phyloP scores from a whole-genome alignment of 53 echinoderm and acorn worm species.

The Antedon mediterranea region DNA sequence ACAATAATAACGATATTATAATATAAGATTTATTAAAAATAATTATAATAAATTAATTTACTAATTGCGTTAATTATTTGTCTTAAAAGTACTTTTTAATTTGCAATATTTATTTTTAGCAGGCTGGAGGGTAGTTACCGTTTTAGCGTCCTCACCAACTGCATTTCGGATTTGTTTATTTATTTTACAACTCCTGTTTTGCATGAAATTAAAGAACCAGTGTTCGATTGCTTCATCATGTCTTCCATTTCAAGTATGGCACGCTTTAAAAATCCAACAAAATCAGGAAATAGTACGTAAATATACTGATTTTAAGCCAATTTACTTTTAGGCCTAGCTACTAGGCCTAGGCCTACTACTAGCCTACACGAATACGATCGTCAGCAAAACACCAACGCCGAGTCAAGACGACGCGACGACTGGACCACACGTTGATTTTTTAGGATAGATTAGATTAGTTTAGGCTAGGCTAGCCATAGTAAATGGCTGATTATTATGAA shows the following conservation, averaged over 20 bases:
- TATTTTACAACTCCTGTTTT: not conserved
- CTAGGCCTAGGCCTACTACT: not conserved
- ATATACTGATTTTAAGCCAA: not conserved
- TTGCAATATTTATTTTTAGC: not conserved
- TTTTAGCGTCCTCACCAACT: not conserved
- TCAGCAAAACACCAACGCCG: too few species aligned
- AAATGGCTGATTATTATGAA: too few species aligned
- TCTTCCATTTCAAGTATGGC: constrained; percentile 94
- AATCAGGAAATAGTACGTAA: constrained; percentile 58
- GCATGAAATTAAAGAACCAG: not conserved
- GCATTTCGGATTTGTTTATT: not conserved
- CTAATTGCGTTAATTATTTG: not conserved
- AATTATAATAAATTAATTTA: too few species aligned
- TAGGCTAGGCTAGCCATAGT: too few species aligned
- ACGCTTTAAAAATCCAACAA: constrained; percentile 62
- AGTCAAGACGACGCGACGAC: too few species aligned
- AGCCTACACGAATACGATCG: not conserved
- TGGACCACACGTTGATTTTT: too few species aligned
- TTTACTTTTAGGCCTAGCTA: not conserved
- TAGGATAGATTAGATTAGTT: too few species aligned
- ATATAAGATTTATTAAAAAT: too few species aligned
- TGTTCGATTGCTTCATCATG: constrained; percentile 30
- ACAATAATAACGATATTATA: not conserved
- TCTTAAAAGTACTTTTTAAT: not conserved
- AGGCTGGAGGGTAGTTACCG: not conserved